A percentile compares a stretch with the other conserved stretches of the same genome.
Conservation (phyloP, 2,113 vertebrate genomes). For the Mirza zaza region DNA sequence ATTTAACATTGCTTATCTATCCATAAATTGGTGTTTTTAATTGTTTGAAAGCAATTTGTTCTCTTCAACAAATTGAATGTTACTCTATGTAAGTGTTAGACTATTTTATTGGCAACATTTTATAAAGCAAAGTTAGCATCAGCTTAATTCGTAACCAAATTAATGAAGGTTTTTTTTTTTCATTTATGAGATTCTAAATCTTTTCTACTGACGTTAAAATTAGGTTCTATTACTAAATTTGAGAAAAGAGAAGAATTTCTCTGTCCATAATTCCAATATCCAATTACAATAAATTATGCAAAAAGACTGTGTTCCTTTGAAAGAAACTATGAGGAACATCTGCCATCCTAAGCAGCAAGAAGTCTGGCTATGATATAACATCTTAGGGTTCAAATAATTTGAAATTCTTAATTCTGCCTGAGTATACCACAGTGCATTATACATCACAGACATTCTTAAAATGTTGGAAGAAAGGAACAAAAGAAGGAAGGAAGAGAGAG, state of each 20-base stretch:
- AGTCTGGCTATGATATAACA: neutral
- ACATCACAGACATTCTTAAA: neutral
- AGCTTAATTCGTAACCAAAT: slow-evolving; percentile 56
- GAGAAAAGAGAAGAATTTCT: slow-evolving; percentile 3
- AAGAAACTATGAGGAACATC: slow-evolving; percentile 30
- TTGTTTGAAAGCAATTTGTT: slow-evolving; percentile 68
- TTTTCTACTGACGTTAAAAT: slow-evolving; percentile 49
- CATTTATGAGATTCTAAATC: slow-evolving; percentile 57
- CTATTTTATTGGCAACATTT: slow-evolving; percentile 46
- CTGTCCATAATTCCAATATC: slow-evolving; percentile 12
- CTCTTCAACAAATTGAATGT: slow-evolving; percentile 59
- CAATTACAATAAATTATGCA: slow-evolving; percentile 42
- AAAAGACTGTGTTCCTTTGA: neutral
- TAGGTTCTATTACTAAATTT: slow-evolving; percentile 30
- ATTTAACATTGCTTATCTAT: slow-evolving; percentile 59
- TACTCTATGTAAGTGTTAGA: neutral
- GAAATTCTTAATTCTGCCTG: neutral
- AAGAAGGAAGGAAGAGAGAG: neutral
- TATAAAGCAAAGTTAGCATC: slow-evolving; percentile 47
- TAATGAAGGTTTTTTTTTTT: slow-evolving; percentile 55
- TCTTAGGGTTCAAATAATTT: neutral
- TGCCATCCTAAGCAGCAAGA: neutral
- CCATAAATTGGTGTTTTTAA: slow-evolving; percentile 61
- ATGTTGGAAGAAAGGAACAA: neutral
- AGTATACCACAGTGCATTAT: neutral